Evolutionary conservation across 2,888 invertebrate genomes (phyloP).

Genomic region (Hypena proboscidalis): DNA sequence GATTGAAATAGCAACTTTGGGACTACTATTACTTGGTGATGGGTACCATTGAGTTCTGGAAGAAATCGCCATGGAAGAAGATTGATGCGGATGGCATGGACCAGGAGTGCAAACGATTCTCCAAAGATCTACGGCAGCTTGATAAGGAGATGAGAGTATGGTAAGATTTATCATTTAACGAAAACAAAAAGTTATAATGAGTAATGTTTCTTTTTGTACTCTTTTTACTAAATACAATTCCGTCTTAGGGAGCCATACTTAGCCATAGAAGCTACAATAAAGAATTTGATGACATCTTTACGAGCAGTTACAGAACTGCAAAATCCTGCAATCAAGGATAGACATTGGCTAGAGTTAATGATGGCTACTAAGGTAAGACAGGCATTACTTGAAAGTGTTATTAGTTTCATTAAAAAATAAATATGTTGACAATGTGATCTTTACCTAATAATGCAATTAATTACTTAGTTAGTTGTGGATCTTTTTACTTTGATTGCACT

Average conservation of each 20-base stretch:
- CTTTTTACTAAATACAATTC: background rate
- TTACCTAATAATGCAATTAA: no score
- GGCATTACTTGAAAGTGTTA: background rate
- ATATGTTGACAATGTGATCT: no score
- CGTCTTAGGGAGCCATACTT: conserved; percentile 89
- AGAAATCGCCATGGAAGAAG: conserved; percentile 96
- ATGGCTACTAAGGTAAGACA: conserved; percentile 91
- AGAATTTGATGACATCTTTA: conserved; percentile 96
- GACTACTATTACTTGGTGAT: conserved; percentile 93
- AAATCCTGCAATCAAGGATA: conserved; percentile 96
- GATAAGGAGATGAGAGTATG: conserved; percentile 92
- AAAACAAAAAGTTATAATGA: background rate
- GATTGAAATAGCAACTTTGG: conserved; percentile 89
- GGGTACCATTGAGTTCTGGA: conserved; percentile 95
- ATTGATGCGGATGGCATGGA: conserved; percentile 98
- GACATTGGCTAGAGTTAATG: conserved; percentile 98
- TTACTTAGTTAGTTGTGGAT: no score
- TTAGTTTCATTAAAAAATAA: no score
- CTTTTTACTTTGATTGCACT: no score
- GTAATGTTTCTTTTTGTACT: no score
- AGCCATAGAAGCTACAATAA: conserved; percentile 92
- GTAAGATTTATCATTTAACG: conserved; percentile 63
- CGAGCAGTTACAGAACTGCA: conserved; percentile 97
- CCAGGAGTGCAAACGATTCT: conserved; percentile 96
- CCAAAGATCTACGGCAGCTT: conserved; percentile 92